These are phyloP conservation scores for Pseudobourletiella spinata DNA, from an alignment of 1,140 invertebrate genomes.

Conservation along the genomic window DNA sequence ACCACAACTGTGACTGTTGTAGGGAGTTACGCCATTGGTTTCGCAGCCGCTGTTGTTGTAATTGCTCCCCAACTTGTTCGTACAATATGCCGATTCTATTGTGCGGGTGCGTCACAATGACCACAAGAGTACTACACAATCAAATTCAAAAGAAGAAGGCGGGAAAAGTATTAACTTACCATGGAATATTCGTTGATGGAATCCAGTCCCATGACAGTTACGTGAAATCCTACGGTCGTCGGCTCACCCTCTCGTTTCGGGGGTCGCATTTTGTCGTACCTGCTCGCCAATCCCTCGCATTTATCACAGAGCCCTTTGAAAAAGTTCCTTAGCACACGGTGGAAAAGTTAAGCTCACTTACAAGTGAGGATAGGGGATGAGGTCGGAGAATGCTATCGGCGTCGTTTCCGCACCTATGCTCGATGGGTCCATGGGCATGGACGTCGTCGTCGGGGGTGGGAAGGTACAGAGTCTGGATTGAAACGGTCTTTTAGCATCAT, in stretches of 20 bases:
- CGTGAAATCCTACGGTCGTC: constrained; percentile 40
- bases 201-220: constrained; percentile 41
- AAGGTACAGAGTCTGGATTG: background rate
- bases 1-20: too few species aligned
- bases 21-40: too few species aligned
- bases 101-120: too few species aligned
- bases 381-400: constrained; percentile 17
- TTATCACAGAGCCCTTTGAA: background rate
- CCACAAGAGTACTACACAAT: too few species aligned
- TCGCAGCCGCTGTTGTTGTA: too few species aligned
- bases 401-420: constrained; percentile 1
- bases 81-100: too few species aligned
- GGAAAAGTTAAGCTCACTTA: background rate
- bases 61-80: too few species aligned
- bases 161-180: too few species aligned
- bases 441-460: background rate
- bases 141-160: too few species aligned
- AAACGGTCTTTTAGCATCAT: background rate
- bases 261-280: constrained; percentile 39
- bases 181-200: constrained; percentile 42
- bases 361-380: constrained; percentile 20
- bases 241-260: constrained; percentile 37
- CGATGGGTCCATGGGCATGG: background rate
- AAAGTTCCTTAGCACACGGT: background rate
- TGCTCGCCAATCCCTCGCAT: too few species aligned